Base-by-base conservation (phyloP, 2,888 invertebrate genomes). In the Drosophila eohydei region DNA sequence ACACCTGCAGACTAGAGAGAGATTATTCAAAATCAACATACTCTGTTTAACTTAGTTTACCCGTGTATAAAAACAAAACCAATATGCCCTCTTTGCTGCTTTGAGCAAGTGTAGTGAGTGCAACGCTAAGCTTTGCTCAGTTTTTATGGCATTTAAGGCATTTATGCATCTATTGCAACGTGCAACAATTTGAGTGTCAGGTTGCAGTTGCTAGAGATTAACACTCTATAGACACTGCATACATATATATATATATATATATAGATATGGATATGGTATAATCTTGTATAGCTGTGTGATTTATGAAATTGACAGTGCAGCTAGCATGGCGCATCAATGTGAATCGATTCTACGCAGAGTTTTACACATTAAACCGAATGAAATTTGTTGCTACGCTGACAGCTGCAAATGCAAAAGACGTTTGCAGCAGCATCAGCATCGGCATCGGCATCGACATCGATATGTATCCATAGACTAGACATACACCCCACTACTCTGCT, bases 381-480 rank as follows among this genome's bases (percentile, higher is more conserved):
- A 70, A 71, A 75, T 74, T 71, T 75, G 74, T 59, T 73, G 65
- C 78, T 38, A 21, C 48, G 74, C 71, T 87, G 89, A 83, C 84
- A 83, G 81, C 82, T 87, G 79, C 78, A 84, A 52, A 88, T 75
- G 69, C 76, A 48, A 76, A 74, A 81, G 83, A 83, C 67, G 83
- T 78, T 86, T 66, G 50, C 16, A 34, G 26, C 75, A 60, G 51
- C 65, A 34, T 12, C 30, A 3, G 7, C 44, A 44, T n/a, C 6
- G 4, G 6, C 40, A 21, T 21, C 21, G 21, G 21, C 65, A 72
- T 56, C 44, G 34, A 64, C 60, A 75, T 66, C 41, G 54, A 74
- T 62, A 51, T 28, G 32, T 38, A 71, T 52, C 28, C 34, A 50
- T 44, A 66, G 57, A 43, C 26, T 32, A 57, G 64, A 57, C 50